phyloP scores from a whole-genome alignment of 2,797 vertebrate species.

The Oceanodroma leucorhoa region DNA sequence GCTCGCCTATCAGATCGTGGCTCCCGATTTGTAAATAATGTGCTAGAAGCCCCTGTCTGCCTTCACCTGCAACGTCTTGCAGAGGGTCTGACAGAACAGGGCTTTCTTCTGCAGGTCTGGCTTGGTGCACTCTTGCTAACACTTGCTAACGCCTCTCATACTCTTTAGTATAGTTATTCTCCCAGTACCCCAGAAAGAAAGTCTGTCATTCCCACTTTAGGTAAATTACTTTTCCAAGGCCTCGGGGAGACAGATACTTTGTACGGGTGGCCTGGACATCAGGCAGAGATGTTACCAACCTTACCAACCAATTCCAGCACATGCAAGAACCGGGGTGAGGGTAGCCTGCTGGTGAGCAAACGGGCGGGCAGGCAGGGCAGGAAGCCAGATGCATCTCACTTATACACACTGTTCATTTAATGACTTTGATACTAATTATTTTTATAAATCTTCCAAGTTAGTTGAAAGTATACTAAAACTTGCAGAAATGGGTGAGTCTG shows the following conservation, averaged over 20 bases:
- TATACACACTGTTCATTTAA: neutral
- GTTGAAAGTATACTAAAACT: neutral
- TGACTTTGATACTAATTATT: neutral
- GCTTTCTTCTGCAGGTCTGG: neutral
- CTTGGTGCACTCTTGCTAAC: neutral
- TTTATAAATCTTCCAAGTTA: neutral
- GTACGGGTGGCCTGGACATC: neutral
- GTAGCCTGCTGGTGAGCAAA: neutral
- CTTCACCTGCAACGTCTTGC: neutral
- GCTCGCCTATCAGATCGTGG: fast-evolving
- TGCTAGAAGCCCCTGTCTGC: too few species aligned
- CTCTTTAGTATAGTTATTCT: neutral
- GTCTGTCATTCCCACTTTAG: neutral
- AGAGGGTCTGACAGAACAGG: neutral
- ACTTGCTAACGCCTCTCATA: neutral
- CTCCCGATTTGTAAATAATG: neutral
- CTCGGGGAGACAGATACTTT: neutral
- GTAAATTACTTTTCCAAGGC: neutral
- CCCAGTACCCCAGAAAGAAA: neutral
- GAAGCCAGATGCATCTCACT: neutral
- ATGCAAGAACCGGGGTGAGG: neutral
- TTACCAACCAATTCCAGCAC: neutral
- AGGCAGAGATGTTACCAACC: neutral
- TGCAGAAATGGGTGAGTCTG: neutral
- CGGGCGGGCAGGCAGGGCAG: neutral